Evolutionary conservation across 2,113 vertebrate genomes (phyloP).

Genomic region (Ailurus styani): DNA sequence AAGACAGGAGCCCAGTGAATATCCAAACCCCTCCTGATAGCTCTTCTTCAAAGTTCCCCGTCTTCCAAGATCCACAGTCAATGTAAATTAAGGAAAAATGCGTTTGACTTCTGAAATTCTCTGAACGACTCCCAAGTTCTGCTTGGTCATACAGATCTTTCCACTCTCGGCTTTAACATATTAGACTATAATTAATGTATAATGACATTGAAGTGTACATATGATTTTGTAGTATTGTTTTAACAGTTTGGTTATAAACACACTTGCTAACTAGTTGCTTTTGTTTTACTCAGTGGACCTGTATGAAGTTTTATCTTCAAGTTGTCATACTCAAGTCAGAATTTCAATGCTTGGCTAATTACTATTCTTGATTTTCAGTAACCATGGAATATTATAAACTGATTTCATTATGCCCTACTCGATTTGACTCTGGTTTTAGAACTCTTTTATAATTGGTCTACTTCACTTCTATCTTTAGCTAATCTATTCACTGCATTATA

Average conservation of each 20-base stretch:
- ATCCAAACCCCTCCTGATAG: background rate
- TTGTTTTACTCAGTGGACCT: background rate
- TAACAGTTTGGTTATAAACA: background rate
- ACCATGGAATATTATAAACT: background rate
- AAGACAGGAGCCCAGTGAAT: background rate
- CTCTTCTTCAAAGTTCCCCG: background rate
- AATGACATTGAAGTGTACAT: background rate
- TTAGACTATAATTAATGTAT: constrained; percentile 11
- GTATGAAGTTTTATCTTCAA: background rate
- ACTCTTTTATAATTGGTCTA: background rate
- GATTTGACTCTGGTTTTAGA: background rate
- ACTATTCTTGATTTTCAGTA: background rate
- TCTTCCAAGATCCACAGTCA: background rate
- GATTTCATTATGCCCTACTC: background rate
- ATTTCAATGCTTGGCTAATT: background rate
- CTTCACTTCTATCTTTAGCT: background rate
- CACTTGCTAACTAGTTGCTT: background rate
- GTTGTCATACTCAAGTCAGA: background rate
- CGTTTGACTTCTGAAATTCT: background rate
- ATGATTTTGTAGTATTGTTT: background rate
- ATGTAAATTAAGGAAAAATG: background rate
- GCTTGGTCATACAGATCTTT: background rate
- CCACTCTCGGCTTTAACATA: background rate
- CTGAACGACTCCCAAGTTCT: background rate
- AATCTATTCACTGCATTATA: background rate